Evolutionary conservation across 2,888 invertebrate species (phyloP).

Genomic region (Gnatocerus cornutus): DNA sequence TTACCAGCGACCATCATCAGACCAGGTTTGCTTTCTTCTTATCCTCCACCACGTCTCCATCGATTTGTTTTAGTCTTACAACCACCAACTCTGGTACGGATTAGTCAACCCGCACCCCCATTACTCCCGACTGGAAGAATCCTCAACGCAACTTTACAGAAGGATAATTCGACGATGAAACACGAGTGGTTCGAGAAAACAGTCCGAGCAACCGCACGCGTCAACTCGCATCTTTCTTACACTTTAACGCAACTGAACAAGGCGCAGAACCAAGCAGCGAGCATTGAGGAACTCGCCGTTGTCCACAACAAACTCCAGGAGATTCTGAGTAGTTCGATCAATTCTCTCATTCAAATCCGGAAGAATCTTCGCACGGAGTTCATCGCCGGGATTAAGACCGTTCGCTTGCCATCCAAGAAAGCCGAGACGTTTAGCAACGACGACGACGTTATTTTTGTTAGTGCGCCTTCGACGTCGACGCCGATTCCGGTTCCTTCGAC

Average conservation of each 20-base stretch:
- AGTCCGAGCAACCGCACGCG: conserved; percentile 74
- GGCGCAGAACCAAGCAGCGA: conserved; percentile 72
- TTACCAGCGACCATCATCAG: background rate
- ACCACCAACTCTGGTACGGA: conserved; percentile 11
- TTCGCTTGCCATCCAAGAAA: conserved; percentile 71
- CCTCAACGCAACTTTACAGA: conserved; percentile 5
- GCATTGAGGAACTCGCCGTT: conserved; percentile 72
- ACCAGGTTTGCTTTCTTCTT: no score
- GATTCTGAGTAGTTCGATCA: conserved; percentile 73
- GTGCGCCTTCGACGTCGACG: conserved; percentile 54
- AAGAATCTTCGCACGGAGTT: conserved; percentile 74
- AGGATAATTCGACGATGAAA: conserved; percentile 52
- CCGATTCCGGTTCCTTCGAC: conserved; percentile 48
- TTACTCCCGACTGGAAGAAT: conserved; percentile 13
- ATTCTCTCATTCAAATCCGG: conserved; percentile 74
- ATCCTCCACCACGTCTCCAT: no score
- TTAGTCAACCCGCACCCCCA: conserved; percentile 17
- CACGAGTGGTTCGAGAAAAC: conserved; percentile 77
- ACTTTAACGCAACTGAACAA: conserved; percentile 74
- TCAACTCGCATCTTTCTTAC: conserved; percentile 74
- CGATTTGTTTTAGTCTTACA: no score
- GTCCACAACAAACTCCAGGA: conserved; percentile 75
- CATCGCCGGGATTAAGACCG: conserved; percentile 71
- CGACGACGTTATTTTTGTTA: conserved; percentile 73
- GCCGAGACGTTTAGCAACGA: conserved; percentile 62